These are phyloP conservation scores for Plecturocebus donacophilus DNA, from an alignment of 2,113 vertebrate genomes.

Conservation along the genomic window DNA sequence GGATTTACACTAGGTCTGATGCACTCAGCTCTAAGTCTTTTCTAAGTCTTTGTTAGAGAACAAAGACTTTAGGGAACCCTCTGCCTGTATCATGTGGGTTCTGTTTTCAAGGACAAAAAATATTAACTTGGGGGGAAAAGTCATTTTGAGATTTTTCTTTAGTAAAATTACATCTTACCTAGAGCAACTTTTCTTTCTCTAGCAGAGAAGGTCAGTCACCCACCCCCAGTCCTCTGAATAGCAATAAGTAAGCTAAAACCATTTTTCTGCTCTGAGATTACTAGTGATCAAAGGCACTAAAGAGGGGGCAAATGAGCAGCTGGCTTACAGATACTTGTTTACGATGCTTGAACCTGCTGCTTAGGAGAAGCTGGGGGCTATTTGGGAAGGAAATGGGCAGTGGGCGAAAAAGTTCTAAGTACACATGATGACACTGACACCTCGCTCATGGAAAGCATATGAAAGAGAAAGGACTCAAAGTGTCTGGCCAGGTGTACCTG, in stretches of 20 bases:
- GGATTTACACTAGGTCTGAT: neutral
- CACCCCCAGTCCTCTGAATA: constrained; percentile 33
- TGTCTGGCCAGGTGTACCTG: neutral
- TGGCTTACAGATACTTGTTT: neutral
- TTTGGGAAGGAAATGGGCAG: neutral
- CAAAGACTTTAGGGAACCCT: constrained; percentile 16
- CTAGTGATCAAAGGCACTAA: constrained; percentile 30
- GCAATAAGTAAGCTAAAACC: constrained; percentile 41
- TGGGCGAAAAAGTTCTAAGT: neutral
- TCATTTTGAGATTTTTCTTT: constrained; percentile 57
- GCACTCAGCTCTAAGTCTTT: constrained; percentile 14
- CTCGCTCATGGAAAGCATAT: accelerated
- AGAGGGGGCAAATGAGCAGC: neutral
- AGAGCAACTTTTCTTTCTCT: constrained; percentile 49
- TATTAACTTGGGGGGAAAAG: constrained; percentile 48
- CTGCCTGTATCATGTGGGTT: neutral
- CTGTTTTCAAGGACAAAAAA: constrained; percentile 69
- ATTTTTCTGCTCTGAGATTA: constrained; percentile 45
- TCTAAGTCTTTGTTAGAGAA: constrained; percentile 35
- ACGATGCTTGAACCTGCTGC: neutral
- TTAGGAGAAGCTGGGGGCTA: neutral
- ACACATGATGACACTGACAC: accelerated
- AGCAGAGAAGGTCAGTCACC: constrained; percentile 54
- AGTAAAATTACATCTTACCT: constrained; percentile 69
- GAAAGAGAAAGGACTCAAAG: neutral